Base-by-base conservation (phyloP, 2,888 invertebrate species). In the Cryptosula pallasiana region DNA sequence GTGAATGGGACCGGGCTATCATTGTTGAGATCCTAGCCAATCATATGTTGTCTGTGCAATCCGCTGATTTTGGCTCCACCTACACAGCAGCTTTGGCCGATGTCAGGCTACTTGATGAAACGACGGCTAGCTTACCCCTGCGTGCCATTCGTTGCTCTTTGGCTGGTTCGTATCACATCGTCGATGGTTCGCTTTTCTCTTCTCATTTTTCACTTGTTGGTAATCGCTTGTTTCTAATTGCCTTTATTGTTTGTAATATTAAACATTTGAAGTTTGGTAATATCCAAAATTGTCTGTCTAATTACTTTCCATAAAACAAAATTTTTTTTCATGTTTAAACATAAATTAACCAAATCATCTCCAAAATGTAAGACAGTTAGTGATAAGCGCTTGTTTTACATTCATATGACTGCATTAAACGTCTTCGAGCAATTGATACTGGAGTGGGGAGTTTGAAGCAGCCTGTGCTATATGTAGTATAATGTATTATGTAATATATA, bases 1-100 rank as follows among this genome's bases (percentile, higher is more conserved):
- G 32, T 27, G 63, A 63, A 27, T 63, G 63, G 63, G 63, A 63
- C 27, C 63, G 63, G 32, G 63, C 32, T 25, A 32, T 63, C 2
- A 32, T 63, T 5, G 5, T 63, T 13, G 34, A 27, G 27, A 3
- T 3, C 34, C 29, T 32, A 32, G 32, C 20, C 2, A n/a, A 32
- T 27, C 3, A 32, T 25, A 20, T 29, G n/a, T 13, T 63, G 27
- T 32, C 63, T 63, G 32, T 63, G 3, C 20, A 63, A 34, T 63
- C 63, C 16, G 63, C 9, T 16, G 63, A 63, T 5, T 63, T 29
- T 63, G 63, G 63, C 13, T 9, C 27, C 27, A 32, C 27, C 3
- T 63, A 9, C 32, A 32, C 13, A 16, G 63, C 25, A n/a, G 3
- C 63, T 2, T 13, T 63, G 9, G 2, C 63, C 9, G 32, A 63